These are phyloP conservation scores for Siniperca knerii DNA, from an alignment of 2,113 vertebrate genomes.

Conservation along the genomic window DNA sequence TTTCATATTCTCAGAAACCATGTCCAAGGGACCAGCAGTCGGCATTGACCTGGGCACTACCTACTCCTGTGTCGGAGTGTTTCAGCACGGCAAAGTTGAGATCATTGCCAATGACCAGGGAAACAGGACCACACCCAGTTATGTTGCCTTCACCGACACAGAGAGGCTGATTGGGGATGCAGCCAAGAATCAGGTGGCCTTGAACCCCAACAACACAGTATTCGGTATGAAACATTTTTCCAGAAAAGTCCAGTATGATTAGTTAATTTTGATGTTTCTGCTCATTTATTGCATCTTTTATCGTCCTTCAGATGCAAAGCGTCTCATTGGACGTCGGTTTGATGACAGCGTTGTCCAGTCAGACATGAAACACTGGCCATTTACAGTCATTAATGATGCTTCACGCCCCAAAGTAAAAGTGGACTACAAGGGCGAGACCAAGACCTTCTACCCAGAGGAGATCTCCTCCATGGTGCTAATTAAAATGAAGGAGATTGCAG, in stretches of 20 bases:
- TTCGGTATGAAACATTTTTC: conserved; percentile 72
- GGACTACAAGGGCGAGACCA: conserved; percentile 85
- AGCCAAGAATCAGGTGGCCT: conserved; percentile 84
- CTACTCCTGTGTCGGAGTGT: conserved; percentile 95
- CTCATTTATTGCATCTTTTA: background rate
- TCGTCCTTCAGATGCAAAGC: conserved; percentile 80
- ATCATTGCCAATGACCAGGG: conserved; percentile 94
- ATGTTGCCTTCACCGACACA: conserved; percentile 83
- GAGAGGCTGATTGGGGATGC: conserved; percentile 83
- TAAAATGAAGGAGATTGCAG: conserved; percentile 86
- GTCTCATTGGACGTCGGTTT: conserved; percentile 85
- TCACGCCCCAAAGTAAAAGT: conserved; percentile 84
- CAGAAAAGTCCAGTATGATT: background rate
- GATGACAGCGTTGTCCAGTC: conserved; percentile 83
- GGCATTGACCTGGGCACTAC: conserved; percentile 96
- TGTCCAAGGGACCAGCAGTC: conserved; percentile 92
- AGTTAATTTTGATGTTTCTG: background rate
- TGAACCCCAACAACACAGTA: conserved; percentile 87
- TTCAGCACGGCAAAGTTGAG: conserved; percentile 96
- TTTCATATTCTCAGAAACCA: conserved; percentile 62
- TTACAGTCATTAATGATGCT: conserved; percentile 78
- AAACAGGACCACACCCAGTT: conserved; percentile 85
- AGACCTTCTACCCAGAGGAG: conserved; percentile 84
- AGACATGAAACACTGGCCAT: conserved; percentile 87
- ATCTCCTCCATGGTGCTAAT: conserved; percentile 86